Evolutionary conservation across 2,113 vertebrate species (phyloP), one percentile per base, ranked within the genome.

Genomic region (Mesocricetus auratus): DNA sequence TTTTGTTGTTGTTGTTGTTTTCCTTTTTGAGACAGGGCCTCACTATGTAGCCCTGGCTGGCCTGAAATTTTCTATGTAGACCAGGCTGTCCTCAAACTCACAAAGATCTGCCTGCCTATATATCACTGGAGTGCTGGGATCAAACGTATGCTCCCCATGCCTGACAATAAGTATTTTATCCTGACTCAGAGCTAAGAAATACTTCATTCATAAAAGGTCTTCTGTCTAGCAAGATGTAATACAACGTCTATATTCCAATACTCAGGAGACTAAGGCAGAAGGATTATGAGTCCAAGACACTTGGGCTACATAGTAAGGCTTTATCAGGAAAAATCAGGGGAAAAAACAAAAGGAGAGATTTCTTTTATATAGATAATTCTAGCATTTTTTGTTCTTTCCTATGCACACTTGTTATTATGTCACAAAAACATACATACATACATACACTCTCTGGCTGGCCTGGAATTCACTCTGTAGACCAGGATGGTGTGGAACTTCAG

Each of bases 311-410:
- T 10, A 58, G n/a, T 39, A 58, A 74, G n/a, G 58, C 16, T 36
- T n/a, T 42, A 2, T 74, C 69, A 73, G 33, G 24, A 47, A 36
- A 33, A 56, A 29, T 2, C 29, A 42, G 33, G 16, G 36, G 12
- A 36, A 21, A 19, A 36, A 50, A 8, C 47, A 33, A 15, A 7
- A 17, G 21, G 31, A 9, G 42, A 56, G 7, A 19, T 11, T 75
- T 33, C 47, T 88, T 95, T 96, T 92, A 45, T 86, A 60, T 77
- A 39, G 42, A 87, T 56, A 85, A 42, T 66, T 93, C 85, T 86
- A 50, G 7, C 86, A 83, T 56, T 94, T 91, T 89, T 58, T 82
- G 42, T 73, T 90, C 58, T 66, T 86, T 22, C 39, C 92, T 97
- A 47, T 83, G 82, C 91, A 94, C 47, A 0, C 82, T 74, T 86